These are phyloP conservation scores for Melinaea menophilus DNA, from an alignment of 2,888 invertebrate species.

Conservation along the genomic window DNA sequence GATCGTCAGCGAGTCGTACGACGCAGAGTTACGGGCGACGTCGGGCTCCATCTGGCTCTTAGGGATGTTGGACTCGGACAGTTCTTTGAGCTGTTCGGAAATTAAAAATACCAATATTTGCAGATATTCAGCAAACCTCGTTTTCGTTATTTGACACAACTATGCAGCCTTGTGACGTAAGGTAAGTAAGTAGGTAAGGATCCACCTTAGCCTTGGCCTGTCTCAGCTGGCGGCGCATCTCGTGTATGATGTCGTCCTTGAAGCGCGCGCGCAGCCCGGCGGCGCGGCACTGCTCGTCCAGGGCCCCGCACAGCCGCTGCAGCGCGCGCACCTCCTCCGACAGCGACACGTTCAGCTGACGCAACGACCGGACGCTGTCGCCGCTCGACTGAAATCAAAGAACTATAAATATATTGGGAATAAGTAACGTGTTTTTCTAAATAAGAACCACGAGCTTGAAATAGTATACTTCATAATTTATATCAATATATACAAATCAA, in stretches of 20 bases:
- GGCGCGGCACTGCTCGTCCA: constrained; percentile 77
- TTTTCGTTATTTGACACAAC: neutral
- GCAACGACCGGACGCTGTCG: constrained; percentile 75
- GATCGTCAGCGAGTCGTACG: constrained; percentile 38
- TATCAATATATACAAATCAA: too few relatives aligned
- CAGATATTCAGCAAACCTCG: neutral
- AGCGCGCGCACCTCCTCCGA: constrained; percentile 73
- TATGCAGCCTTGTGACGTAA: too few relatives aligned
- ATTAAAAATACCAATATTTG: neutral
- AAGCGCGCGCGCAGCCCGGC: constrained; percentile 76
- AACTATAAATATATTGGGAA: neutral
- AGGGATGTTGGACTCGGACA: constrained; percentile 18
- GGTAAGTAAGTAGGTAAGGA: too few relatives aligned
- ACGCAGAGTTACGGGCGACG: constrained; percentile 27
- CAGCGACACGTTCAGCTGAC: constrained; percentile 78
- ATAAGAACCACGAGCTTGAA: neutral
- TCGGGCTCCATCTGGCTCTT: constrained; percentile 28
- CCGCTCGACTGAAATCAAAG: constrained; percentile 42
- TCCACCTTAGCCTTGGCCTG: constrained; percentile 64
- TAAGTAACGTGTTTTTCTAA: neutral
- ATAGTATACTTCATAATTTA: too few relatives aligned
- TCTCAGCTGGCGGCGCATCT: constrained; percentile 80
- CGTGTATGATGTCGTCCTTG: constrained; percentile 81
- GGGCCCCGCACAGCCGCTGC: constrained; percentile 70
- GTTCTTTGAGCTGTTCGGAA: constrained; percentile 28